Base-by-base conservation (phyloP, 1,140 invertebrate genomes). In the Rhynchophorus ferrugineus region DNA sequence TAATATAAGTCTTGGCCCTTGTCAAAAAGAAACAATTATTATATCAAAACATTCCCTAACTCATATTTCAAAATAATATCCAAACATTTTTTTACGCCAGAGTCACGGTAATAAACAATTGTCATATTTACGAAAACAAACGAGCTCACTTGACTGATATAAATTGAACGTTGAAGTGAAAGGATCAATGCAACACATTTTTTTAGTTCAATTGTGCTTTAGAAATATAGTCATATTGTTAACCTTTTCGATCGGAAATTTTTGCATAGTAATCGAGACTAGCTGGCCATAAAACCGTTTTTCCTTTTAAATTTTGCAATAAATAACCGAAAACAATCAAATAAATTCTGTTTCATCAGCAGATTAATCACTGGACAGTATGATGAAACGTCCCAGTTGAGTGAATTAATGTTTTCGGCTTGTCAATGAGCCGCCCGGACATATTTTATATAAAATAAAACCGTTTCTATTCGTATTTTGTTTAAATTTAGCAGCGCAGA, bases 341-440 rank as follows among this genome's bases (percentile, higher is more conserved):
- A 54, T 54, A 54, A 54, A 54, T 54, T 48, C 35, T 53, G 45
- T 54, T 54, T 54, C 51, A 54, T 54, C 51, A 43, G 44, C 44
- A 48, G 51, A 54, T 54, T 54, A 47, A 54, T 54, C 51, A 54
- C 50, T 34, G 50, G 17, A 48, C 44, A 48, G 44, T 54, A 54
- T 54, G 51, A 54, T 54, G 51, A 54, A 54, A 54, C 45, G 51
- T 54, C 51, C 45, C 42, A 54, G 45, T 44, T 17, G 51, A 54
- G 44, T 48, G 39, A 54, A 54, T 47, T 54, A 54, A 54, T 54
- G 51, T 54, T 54, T 54, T 48, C 45, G 42, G 51, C 22, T 42
- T 47, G 35, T 41, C 39, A 52, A 52, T 52, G 39, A 52, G 49
- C 39, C 38, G 44, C 24, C 44, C 29, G 49, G 49, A 52, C 49